Evolutionary conservation across 2,888 invertebrate species (phyloP), one percentile per base, ranked within the genome.

Genomic region (Vesta saturnalis): DNA sequence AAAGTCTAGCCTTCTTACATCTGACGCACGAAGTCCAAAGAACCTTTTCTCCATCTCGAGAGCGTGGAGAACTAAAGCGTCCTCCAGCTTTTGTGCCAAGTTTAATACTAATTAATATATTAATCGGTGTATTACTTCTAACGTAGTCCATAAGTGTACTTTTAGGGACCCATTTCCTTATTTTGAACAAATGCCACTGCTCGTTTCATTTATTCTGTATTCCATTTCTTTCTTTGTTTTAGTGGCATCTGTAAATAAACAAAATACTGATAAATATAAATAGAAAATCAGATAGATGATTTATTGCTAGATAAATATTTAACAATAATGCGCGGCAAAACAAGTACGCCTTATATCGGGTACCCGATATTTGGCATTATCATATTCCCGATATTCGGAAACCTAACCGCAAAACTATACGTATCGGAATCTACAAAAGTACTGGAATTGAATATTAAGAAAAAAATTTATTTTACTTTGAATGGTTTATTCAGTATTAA

Each of bases 1-100:
- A 10, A 64, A 77, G 12, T 75, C 76, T 46, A 78, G 54, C 64
- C 73, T 66, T 15, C 72, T 69, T 58, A 77, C 60, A 65, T 77
- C 76, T 66, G 72, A 69, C 69, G 71, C 72, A 52, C 76, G 75
- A 70, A 78, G 59, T 22, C 78, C 77, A 71, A 74, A 78, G n/a
- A 72, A 77, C 22, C 70, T 75, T 59, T 71, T 72, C 18, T 75
- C 73, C 72, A 77, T 72, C 60, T 70, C 64, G 8, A 67, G 60
- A 39, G 68, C 67, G 60, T 77, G 67, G 14, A 71, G 43, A 12
- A 70, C 71, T 54, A 77, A 65, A 52, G 71, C 67, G 23, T 65
- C 22, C 70, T 77, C 74, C 69, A 62, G 70, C 69, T 68, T 71
- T 69, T 64, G 67, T 30, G 6, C 66, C 70, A 16, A 67, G 61